These are phyloP conservation scores for Petrocephalus sullivani DNA, from an alignment of 2,797 vertebrate species.

Conservation along the genomic window DNA sequence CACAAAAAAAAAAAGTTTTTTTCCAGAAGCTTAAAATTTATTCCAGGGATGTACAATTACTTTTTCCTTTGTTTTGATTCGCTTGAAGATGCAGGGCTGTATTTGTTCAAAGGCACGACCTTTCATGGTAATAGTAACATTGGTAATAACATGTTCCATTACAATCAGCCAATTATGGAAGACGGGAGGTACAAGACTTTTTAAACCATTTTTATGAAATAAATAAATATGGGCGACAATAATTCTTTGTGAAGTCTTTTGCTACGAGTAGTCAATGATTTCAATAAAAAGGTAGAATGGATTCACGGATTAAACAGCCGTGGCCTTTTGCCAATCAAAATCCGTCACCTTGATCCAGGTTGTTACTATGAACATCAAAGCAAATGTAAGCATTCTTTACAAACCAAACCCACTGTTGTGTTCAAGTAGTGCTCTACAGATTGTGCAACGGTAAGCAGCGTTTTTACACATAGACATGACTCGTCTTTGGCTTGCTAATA, in stretches of 20 bases:
- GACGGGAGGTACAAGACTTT: neutral
- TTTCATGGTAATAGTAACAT: neutral
- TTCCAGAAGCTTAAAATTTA: neutral
- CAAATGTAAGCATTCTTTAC: neutral
- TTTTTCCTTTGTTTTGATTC: neutral
- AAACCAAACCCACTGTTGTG: neutral
- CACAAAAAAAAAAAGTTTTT: neutral
- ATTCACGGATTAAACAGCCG: neutral
- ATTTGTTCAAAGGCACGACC: conserved; percentile 18
- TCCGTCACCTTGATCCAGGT: neutral
- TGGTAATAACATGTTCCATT: neutral
- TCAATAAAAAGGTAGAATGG: neutral
- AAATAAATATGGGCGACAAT: neutral
- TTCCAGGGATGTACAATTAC: neutral
- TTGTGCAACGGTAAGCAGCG: neutral
- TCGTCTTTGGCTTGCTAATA: conserved; percentile 12
- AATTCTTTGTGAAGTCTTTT: neutral
- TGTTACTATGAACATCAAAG: neutral
- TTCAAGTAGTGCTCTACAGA: neutral
- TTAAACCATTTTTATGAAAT: neutral
- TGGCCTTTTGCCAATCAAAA: neutral
- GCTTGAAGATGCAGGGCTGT: neutral
- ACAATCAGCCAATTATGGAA: conserved; percentile 9
- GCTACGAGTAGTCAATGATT: neutral
- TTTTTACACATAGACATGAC: neutral